Percentiles rank a stretch among this genome's conserved stretches.
Evolutionary conservation across 2,888 invertebrate genomes (phyloP).

Genomic region (Minunthozetes semirufus): DNA sequence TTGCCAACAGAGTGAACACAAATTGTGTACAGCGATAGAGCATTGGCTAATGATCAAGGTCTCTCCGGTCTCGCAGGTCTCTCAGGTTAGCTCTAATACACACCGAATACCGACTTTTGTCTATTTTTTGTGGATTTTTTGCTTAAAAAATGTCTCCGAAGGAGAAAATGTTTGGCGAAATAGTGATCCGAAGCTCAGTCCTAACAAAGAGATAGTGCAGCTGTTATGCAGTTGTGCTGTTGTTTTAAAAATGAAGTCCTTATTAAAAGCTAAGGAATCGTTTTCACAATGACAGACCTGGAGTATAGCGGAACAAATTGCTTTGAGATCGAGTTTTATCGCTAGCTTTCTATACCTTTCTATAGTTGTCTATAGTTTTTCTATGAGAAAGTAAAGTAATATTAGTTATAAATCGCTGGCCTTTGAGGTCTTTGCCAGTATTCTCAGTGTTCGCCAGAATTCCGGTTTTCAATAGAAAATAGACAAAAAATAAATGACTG

Average conservation of each 20-base stretch:
- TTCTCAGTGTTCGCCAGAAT: background rate
- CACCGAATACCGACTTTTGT: too few relatives aligned
- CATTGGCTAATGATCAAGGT: too few relatives aligned
- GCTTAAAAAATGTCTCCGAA: background rate
- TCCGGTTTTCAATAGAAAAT: constrained; percentile 19
- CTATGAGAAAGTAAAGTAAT: constrained; percentile 15
- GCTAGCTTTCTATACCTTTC: constrained; percentile 7
- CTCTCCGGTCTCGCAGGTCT: too few relatives aligned
- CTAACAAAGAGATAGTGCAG: background rate
- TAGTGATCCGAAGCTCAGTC: background rate
- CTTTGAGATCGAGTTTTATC: constrained; percentile 22
- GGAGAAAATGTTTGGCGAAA: background rate
- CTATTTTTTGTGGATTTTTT: background rate
- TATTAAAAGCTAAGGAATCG: constrained; percentile 21
- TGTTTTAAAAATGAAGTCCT: constrained; percentile 27
- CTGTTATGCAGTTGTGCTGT: background rate
- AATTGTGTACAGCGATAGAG: too few relatives aligned
- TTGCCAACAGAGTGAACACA: background rate
- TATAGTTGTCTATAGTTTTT: background rate
- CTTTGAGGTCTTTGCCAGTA: background rate
- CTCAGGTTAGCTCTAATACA: too few relatives aligned
- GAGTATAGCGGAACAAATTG: constrained; percentile 18
- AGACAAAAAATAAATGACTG: background rate
- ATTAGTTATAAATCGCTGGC: constrained; percentile 13
- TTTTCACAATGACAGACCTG: constrained; percentile 22